Conservation (phyloP, 2,888 invertebrate species). For the Phalangium opilio region DNA sequence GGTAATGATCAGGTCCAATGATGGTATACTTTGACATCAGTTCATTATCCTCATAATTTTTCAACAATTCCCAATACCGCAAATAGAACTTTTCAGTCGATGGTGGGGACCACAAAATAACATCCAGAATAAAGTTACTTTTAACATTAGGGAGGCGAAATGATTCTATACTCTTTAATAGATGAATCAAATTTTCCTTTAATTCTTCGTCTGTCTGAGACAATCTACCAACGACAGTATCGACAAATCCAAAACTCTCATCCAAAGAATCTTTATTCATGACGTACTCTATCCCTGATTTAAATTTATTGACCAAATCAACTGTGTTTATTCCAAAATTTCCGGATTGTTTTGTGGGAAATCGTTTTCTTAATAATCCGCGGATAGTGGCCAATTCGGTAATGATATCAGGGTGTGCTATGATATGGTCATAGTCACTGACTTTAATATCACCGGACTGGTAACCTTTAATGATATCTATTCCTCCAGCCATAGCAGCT, state of each 20-base stretch:
- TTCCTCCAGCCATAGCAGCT: conserved; percentile 53
- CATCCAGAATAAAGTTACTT: too few relatives aligned
- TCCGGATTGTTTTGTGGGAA: conserved; percentile 51
- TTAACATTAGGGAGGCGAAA: too few relatives aligned
- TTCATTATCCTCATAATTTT: too few relatives aligned
- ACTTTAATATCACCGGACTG: conserved; percentile 25
- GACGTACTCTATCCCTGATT: conserved; percentile 52
- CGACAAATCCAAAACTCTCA: conserved; percentile 43
- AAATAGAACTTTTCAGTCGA: too few relatives aligned
- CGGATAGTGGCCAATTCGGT: conserved; percentile 57
- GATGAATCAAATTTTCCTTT: too few relatives aligned
- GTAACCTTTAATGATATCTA: conserved; percentile 48
- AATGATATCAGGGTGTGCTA: conserved; percentile 64
- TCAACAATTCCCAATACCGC: too few relatives aligned
- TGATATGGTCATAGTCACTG: conserved; percentile 51
- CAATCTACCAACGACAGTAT: conserved; percentile 13
- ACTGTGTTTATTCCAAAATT: conserved; percentile 52
- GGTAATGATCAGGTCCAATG: too few relatives aligned
- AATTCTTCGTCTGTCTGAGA: too few relatives aligned
- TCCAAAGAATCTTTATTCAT: conserved; percentile 47
- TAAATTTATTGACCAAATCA: conserved; percentile 45
- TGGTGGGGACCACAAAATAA: too few relatives aligned
- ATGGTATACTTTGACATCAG: too few relatives aligned
- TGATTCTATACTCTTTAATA: too few relatives aligned
- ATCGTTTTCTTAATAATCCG: conserved; percentile 58